Conservation (phyloP, 2,888 invertebrate genomes). For the Pristionchus mayeri region DNA sequence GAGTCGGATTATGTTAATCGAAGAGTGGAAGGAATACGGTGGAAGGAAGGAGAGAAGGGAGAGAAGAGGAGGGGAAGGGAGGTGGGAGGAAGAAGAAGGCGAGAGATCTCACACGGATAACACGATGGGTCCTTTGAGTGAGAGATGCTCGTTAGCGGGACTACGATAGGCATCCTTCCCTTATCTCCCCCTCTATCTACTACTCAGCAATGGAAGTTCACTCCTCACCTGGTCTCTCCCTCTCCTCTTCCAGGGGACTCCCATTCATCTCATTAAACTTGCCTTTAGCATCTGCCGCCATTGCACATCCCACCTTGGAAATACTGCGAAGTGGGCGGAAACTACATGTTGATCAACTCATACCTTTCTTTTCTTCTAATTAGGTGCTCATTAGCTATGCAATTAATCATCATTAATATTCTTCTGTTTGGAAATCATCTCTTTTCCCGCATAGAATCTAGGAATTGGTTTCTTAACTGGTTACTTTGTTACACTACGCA, state of each 20-base stretch:
- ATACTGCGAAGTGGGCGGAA: not conserved
- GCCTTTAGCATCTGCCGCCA: conserved; percentile 22
- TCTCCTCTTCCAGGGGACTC: not conserved
- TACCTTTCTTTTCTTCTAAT: not conserved
- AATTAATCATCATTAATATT: not conserved
- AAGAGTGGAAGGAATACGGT: not conserved
- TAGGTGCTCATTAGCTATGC: too few relatives aligned
- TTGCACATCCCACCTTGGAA: not conserved
- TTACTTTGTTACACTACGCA: too few relatives aligned
- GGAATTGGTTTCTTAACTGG: too few relatives aligned
- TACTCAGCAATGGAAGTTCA: conserved; percentile 14
- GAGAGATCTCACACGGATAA: conserved; percentile 38
- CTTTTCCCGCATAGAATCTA: too few relatives aligned
- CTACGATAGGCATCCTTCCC: conserved; percentile 17
- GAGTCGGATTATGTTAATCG: not conserved
- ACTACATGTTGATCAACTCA: not conserved
- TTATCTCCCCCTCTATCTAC: not conserved
- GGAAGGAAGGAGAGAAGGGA: not conserved
- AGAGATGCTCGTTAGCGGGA: conserved; percentile 10
- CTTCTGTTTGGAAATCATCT: not conserved
- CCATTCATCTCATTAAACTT: conserved; percentile 37
- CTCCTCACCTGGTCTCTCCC: not conserved
- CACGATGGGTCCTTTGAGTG: conserved; percentile 10
- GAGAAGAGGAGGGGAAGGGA: conserved; percentile 17
- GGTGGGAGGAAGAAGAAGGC: conserved; percentile 15